Base-by-base conservation (phyloP, 1,140 invertebrate species). In the Ceratina calcarata region DNA sequence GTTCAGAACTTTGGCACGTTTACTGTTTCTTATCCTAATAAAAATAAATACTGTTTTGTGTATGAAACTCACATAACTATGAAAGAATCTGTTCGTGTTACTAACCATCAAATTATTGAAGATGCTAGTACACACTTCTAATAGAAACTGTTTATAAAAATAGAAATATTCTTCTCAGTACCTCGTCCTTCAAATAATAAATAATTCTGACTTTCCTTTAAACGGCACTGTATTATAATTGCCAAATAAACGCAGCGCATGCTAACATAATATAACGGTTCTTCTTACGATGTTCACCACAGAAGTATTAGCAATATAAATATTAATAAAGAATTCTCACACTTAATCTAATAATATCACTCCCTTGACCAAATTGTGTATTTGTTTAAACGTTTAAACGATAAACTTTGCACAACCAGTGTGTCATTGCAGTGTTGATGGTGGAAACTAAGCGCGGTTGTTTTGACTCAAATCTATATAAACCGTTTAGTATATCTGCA, bases 371-470 rank as follows among this genome's bases (percentile, higher is more conserved):
- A 74, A 22, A 32, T 79, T 7, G 37, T 45, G 7, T 45, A n/a
- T 74, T 78, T 65, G 32, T 53, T 73, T n/a, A 67, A 79, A 49
- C 64, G 32, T 53, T 73, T n/a, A 67, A 79, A 49, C n/a, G 12
- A 49, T 12, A 32, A 74, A 37, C 12, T 22, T 10, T 32, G 65
- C 13, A 4, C 4, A 15, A 60, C 15, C n/a, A 3, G 12, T 58
- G 22, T 4, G 32, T 18, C 16, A 45, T 37, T 37, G 10, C 0
- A 15, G 45, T 15, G 13, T 13, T 7, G 37, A 65, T 37, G 60
- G 8, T 70, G 22, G 18, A 49, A n/a, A n/a, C 32, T 37, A 55
- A 58, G 32, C 49, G 27, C 49, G 49, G 67, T 49, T 78, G 22
- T 65, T 78, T 65, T 61, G 37, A 69, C 45, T 73, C 32, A 37